Percentiles rank a stretch among this genome's conserved stretches.
phyloP scores from a whole-genome alignment of 1,140 invertebrate genomes.

The Dreissena rostriformis region DNA sequence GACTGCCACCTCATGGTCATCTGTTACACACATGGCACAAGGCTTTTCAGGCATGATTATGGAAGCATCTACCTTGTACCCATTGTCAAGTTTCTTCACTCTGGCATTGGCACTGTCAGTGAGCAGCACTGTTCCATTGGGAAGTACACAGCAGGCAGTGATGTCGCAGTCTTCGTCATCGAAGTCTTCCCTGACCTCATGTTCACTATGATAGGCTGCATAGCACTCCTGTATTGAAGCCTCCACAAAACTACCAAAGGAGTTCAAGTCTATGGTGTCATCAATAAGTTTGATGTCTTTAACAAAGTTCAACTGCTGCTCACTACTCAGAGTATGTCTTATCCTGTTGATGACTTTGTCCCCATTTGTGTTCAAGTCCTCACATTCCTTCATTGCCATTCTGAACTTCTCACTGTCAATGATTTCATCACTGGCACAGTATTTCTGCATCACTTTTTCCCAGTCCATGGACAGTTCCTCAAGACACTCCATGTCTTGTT shows the following conservation, averaged over 20 bases:
- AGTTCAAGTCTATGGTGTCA: constrained; percentile 26
- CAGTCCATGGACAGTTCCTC: not conserved
- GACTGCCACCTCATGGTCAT: constrained; percentile 27
- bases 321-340: not conserved
- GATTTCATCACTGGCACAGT: not conserved
- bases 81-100: constrained; percentile 28
- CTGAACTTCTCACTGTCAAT: not conserved
- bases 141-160: constrained; percentile 35
- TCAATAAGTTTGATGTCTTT: not conserved
- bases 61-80: constrained; percentile 2
- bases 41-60: constrained; percentile 26
- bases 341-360: constrained; percentile 8
- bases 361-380: constrained; percentile 12
- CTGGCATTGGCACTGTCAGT: constrained; percentile 31
- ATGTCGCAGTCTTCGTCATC: constrained; percentile 42
- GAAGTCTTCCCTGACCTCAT: constrained; percentile 15
- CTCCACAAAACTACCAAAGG: constrained; percentile 44
- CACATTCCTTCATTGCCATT: not conserved
- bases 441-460: constrained; percentile 24
- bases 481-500: not conserved
- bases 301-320: constrained; percentile 22
- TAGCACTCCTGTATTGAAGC: constrained; percentile 22
- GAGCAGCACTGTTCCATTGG: constrained; percentile 14
- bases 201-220: constrained; percentile 21
- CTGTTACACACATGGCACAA: constrained; percentile 19